Conservation (phyloP, 1,140 invertebrate genomes). For the Fopius arisanus region DNA sequence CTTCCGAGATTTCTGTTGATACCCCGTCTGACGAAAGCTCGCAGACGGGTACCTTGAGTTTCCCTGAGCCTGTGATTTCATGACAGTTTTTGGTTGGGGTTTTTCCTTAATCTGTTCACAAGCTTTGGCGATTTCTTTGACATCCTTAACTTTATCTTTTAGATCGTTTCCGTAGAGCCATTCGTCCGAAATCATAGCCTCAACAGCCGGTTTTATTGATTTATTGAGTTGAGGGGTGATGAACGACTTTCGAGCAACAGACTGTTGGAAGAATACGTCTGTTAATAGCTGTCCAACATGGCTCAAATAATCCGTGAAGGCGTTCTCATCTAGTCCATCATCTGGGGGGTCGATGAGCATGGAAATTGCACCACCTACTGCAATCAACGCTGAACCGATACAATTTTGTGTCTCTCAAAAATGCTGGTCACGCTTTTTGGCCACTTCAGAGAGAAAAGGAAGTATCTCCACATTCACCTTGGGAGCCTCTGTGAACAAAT, state of each 20-base stretch:
- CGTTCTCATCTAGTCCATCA: conserved; percentile 22
- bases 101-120: no score
- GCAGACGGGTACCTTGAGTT: conserved; percentile 20
- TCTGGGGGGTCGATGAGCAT: conserved; percentile 24
- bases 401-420: conserved; percentile 35
- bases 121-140: conserved; percentile 19
- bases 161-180: conserved; percentile 29
- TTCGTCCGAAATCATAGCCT: conserved; percentile 15
- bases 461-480: background rate
- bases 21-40: conserved; percentile 9
- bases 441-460: conserved; percentile 25
- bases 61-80: background rate
- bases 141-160: conserved; percentile 14
- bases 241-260: conserved; percentile 23
- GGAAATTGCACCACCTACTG: conserved; percentile 27
- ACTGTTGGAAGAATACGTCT: conserved; percentile 17
- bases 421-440: conserved; percentile 35
- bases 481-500: background rate
- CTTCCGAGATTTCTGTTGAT: background rate
- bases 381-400: conserved; percentile 20
- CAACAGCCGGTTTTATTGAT: conserved; percentile 11
- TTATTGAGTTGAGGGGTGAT: no score
- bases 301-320: background rate
- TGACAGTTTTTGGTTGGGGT: no score
- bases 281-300: conserved; percentile 10